Conservation (phyloP, 1,140 invertebrate genomes). For the Pogonognathellus flavescens region DNA sequence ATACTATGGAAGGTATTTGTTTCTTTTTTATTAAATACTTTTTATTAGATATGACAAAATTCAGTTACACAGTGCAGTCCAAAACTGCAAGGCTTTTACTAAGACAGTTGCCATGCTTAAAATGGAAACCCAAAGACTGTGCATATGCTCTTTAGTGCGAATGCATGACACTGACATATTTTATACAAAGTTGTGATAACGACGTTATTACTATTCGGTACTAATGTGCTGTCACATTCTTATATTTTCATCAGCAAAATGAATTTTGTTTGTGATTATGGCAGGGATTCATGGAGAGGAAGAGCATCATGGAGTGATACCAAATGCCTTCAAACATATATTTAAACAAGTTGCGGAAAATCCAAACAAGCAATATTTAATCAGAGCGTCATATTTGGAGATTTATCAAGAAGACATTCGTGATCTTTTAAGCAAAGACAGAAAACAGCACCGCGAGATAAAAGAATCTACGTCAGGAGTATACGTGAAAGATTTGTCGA, state of each 20-base stretch:
- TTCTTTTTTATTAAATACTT: background rate
- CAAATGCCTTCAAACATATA: constrained; percentile 95
- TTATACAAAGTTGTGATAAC: too few relatives aligned
- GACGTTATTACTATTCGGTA: too few relatives aligned
- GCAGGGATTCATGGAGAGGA: constrained; percentile 72
- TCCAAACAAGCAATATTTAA: constrained; percentile 90
- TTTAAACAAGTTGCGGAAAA: constrained; percentile 92
- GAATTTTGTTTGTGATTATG: constrained; percentile 15
- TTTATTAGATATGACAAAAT: background rate
- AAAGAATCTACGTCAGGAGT: constrained; percentile 89
- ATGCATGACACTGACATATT: too few relatives aligned
- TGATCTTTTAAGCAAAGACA: constrained; percentile 87
- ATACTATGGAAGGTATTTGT: constrained; percentile 90
- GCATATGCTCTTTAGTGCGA: too few relatives aligned
- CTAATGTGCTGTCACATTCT: too few relatives aligned
- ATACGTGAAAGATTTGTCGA: constrained; percentile 92
- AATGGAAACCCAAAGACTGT: too few relatives aligned
- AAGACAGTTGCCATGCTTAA: background rate
- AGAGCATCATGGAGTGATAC: constrained; percentile 89
- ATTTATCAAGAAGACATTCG: constrained; percentile 95
- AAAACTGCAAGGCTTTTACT: background rate
- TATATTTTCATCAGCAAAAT: background rate
- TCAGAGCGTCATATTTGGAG: constrained; percentile 92
- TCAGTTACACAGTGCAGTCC: background rate
- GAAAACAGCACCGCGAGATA: constrained; percentile 77